Conservation (phyloP, 37 sponge, comb jelly and placozoan genomes). For the Beroe ovata region DNA sequence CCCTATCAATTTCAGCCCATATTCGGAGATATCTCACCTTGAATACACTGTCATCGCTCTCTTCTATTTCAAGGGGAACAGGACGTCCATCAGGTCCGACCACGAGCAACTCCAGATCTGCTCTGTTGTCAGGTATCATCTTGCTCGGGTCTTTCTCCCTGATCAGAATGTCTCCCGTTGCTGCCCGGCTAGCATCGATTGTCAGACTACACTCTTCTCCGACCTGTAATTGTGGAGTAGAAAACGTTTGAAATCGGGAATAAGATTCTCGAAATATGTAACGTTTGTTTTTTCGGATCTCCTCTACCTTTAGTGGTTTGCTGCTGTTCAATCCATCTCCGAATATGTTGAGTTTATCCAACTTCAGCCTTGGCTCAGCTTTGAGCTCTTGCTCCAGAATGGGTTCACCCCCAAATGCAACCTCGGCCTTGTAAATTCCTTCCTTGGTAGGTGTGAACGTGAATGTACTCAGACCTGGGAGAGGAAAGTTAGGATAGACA, state of each 20-base stretch:
- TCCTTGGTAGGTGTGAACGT: constrained; percentile 77
- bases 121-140: background rate
- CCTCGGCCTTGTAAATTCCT: constrained; percentile 84
- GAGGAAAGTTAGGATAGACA: too few relatives aligned
- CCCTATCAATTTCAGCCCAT: too few relatives aligned
- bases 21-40: constrained; percentile 15
- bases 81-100: constrained; percentile 62
- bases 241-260: too few relatives aligned
- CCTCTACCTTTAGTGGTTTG: constrained; percentile 55
- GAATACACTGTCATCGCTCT: constrained; percentile 54
- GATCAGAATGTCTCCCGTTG: constrained; percentile 62
- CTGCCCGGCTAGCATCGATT: constrained; percentile 40
- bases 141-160: constrained; percentile 35
- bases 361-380: constrained; percentile 46
- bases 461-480: constrained; percentile 74
- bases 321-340: constrained; percentile 67
- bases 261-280: too few relatives aligned
- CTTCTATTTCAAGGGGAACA: constrained; percentile 45
- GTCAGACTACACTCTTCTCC: constrained; percentile 64
- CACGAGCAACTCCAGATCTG: constrained; percentile 59
- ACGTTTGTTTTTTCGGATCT: too few relatives aligned
- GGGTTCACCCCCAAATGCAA: constrained; percentile 79
- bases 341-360: constrained; percentile 62
- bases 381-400: constrained; percentile 43
- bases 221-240: background rate